Percentiles rank a stretch among this genome's conserved stretches.
These are phyloP conservation scores for Eudemis profundana DNA, from an alignment of 2,888 invertebrate species.

Conservation along the genomic window DNA sequence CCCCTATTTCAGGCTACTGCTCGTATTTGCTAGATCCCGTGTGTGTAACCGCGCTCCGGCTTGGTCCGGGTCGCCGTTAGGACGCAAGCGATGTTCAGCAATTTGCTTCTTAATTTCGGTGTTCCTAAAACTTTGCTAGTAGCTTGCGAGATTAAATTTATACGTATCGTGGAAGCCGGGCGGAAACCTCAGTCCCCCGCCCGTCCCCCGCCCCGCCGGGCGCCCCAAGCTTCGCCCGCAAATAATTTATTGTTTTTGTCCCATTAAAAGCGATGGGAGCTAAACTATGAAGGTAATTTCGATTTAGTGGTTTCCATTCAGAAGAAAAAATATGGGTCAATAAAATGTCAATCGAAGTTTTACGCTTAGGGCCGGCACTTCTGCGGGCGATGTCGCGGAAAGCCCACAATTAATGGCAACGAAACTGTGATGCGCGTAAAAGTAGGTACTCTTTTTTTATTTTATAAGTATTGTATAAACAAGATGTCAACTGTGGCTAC, in stretches of 20 bases:
- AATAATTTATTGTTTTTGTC: constrained; percentile 21
- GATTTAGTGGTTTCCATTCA: constrained; percentile 21
- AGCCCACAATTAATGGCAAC: background rate
- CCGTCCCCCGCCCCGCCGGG: background rate
- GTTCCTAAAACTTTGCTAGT: constrained; percentile 2
- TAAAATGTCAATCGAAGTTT: constrained; percentile 21
- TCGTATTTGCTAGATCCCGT: too few relatives aligned
- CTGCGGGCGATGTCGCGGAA: background rate
- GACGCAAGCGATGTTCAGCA: background rate
- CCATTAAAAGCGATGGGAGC: constrained; percentile 10
- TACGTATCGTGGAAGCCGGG: constrained; percentile 14
- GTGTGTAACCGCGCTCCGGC: too few relatives aligned
- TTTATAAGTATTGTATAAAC: too few relatives aligned
- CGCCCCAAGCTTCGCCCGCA: background rate
- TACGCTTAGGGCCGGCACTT: background rate
- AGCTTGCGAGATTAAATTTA: constrained; percentile 13
- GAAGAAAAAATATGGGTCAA: constrained; percentile 14
- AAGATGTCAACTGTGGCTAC: too few relatives aligned
- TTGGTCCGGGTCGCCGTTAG: too few relatives aligned
- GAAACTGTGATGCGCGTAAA: background rate
- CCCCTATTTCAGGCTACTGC: too few relatives aligned
- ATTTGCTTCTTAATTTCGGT: constrained; percentile 9
- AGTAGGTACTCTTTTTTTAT: background rate
- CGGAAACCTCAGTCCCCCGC: background rate
- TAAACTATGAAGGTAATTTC: background rate